Conservation (phyloP, 2,797 vertebrate species). For the Orientallactaga sibirica region DNA sequence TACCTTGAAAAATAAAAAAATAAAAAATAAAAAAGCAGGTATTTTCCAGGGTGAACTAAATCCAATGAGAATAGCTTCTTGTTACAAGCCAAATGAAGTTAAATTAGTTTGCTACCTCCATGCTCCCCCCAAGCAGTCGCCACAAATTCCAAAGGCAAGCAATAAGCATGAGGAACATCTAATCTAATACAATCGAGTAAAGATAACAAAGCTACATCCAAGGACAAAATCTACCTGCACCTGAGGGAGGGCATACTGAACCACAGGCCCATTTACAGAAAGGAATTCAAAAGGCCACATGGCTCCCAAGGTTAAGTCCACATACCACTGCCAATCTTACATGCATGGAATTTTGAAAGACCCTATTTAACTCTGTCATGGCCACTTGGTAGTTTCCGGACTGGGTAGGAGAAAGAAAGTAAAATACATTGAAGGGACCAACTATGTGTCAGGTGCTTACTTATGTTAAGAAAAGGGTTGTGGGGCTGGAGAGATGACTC, state of each 20-base stretch:
- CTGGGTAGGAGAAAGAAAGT: not conserved
- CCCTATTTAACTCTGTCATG: not conserved
- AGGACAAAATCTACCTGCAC: slow-evolving; percentile 15
- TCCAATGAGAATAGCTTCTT: slow-evolving; percentile 36
- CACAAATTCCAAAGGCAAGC: slow-evolving; percentile 17
- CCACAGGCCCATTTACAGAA: not conserved
- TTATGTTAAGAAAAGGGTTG: no score
- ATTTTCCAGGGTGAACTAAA: not conserved
- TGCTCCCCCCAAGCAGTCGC: not conserved
- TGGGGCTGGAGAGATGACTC: no score
- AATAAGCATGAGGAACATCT: not conserved
- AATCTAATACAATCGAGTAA: slow-evolving; percentile 12
- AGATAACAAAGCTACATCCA: not conserved
- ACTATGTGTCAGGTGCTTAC: not conserved
- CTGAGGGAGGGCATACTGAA: not conserved
- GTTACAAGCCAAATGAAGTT: slow-evolving; percentile 14
- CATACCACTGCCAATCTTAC: not conserved
- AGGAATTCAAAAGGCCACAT: not conserved
- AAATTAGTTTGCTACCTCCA: slow-evolving; percentile 6
- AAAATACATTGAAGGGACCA: not conserved
- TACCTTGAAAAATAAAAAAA: not conserved
- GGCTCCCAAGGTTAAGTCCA: not conserved
- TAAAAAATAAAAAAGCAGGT: not conserved
- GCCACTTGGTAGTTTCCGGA: slow-evolving; percentile 21
- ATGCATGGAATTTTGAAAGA: not conserved